Evolutionary conservation across 2,113 vertebrate genomes (phyloP), one percentile per base, ranked within the genome.

Genomic region (Reinhardtius hippoglossoides): DNA sequence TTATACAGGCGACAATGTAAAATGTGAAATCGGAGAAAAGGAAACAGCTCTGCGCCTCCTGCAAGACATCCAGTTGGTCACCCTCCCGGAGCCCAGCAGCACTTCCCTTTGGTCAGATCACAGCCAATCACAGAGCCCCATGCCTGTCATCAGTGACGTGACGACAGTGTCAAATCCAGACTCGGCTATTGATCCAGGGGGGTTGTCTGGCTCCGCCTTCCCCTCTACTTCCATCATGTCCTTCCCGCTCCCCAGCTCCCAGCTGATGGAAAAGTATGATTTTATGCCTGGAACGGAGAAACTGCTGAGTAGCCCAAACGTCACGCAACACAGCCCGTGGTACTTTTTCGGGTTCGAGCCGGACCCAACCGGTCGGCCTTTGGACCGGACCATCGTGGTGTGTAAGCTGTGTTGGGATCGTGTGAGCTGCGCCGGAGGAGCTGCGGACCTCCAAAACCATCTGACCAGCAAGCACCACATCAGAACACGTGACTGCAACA

Each of bases 21-120:
- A 93, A 81, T 94, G 93, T 76, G 91, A 94, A 77, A 78, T 93
- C 57, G 92, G 93, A 13, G 92, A 95, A 63, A 95, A 95, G 78
- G 94, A 95, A 74, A 86, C 90, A 1, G 85, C 93, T 55, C 90
- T 95, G 88, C 92, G 91, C 31, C 88, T 94, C 21, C 90, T 95
- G 75, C 94, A 94, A 66, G 93, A 95, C 74, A 86, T 94, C 54
- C 92, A 93, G 15, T 27, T 92, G 75, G 91, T 94, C 52, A 87
- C 87, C 24, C 86, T 91, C 20, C 84, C 88, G 5, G 91, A 92
- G 57, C 65, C 81, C 1, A 85, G 72, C 71, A 84, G 69, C 80
- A 88, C 88, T 6, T 84, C 81, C 4, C 70, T 84, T 31, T 89
- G 84, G 84, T 80, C 88, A 27, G 74, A 92, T 82, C 15, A 83